These are phyloP conservation scores for Manis javanica DNA, from an alignment of 2,797 vertebrate species.

Conservation along the genomic window DNA sequence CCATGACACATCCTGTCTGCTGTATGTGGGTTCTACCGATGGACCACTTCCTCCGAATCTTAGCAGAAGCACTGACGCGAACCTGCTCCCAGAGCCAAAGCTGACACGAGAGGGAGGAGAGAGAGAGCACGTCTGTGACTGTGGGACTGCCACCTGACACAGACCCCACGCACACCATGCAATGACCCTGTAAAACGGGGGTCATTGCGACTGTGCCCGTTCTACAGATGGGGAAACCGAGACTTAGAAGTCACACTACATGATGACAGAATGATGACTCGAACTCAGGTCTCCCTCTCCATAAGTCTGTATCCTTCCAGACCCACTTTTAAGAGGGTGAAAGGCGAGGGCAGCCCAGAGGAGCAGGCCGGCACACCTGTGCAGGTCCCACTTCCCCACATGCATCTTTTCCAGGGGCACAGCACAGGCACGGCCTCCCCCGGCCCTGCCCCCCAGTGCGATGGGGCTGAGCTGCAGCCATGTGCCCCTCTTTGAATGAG, in stretches of 20 bases:
- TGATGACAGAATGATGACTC: not conserved
- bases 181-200: rapidly evolving
- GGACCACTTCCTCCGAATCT: not conserved
- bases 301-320: not conserved
- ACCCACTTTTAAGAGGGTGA: not conserved
- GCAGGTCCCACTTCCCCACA: not conserved
- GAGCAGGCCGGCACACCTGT: rapidly evolving
- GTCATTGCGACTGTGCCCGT: rapidly evolving
- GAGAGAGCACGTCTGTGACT: rapidly evolving
- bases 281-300: not conserved
- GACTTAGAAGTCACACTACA: not conserved
- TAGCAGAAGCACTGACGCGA: not conserved
- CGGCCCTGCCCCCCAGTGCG: rapidly evolving
- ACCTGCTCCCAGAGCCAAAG: not conserved
- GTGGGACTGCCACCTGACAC: rapidly evolving
- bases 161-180: rapidly evolving
- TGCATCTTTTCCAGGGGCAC: not conserved
- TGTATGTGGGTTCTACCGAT: not conserved
- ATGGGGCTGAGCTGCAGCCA: not conserved
- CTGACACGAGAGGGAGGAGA: rapidly evolving
- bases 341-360: not conserved
- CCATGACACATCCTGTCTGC: not conserved
- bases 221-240: not conserved
- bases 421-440: too few species aligned
- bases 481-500: rapidly evolving